phyloP scores from a whole-genome alignment of 2,797 vertebrate genomes.

The Chromobotia macracanthus region DNA sequence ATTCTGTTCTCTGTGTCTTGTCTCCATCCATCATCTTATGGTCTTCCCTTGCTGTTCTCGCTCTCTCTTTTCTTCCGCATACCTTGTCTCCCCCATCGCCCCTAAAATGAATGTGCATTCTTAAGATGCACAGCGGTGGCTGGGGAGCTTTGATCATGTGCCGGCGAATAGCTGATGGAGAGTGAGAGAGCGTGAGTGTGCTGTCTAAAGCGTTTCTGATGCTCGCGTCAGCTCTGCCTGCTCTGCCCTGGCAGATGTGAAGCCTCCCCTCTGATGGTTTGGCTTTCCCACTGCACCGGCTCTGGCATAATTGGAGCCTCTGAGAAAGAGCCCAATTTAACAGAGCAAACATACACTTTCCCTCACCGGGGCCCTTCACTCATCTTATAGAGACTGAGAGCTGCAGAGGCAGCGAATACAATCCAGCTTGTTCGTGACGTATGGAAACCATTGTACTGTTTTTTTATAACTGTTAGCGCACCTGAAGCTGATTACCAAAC shows the following conservation, averaged over 20 bases:
- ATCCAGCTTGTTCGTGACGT: not conserved
- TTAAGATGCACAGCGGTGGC: conserved; percentile 78
- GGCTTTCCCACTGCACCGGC: conserved; percentile 54
- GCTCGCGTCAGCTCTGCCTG: conserved; percentile 70
- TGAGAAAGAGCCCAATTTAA: conserved; percentile 77
- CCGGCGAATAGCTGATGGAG: conserved; percentile 79
- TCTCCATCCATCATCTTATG: conserved; percentile 63
- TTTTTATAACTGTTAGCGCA: not conserved
- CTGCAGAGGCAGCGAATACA: conserved; percentile 16
- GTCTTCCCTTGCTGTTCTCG: conserved; percentile 65
- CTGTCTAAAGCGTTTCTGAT: conserved; percentile 65
- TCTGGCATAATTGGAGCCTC: conserved; percentile 76
- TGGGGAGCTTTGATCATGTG: conserved; percentile 81
- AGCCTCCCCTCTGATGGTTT: conserved; percentile 72
- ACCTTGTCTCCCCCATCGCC: conserved; percentile 66
- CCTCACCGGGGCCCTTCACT: conserved; percentile 52
- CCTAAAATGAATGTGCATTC: conserved; percentile 81
- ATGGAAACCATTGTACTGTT: not conserved
- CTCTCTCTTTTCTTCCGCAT: conserved; percentile 55
- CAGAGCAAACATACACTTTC: conserved; percentile 53
- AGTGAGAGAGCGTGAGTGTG: conserved; percentile 69
- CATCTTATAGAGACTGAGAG: conserved; percentile 44
- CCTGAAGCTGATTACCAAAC: conserved; percentile 3
- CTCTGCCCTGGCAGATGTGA: conserved; percentile 72
- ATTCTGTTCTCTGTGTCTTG: conserved; percentile 39